Evolutionary conservation across 2,888 invertebrate species (phyloP).

Genomic region (Drosophila kokeensis): DNA sequence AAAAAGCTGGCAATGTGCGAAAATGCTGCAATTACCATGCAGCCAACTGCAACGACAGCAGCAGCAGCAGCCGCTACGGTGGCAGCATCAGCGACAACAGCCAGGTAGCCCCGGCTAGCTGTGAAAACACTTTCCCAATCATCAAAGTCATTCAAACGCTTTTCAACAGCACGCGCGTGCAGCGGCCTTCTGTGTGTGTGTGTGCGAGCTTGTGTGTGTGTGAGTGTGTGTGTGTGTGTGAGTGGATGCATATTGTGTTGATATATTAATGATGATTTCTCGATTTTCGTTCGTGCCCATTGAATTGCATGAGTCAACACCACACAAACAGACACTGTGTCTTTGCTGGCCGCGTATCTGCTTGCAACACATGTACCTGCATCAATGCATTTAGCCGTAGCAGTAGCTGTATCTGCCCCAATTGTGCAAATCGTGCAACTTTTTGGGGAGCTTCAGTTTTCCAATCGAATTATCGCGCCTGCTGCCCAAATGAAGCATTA

Average conservation of each 20-base stretch:
- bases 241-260: conserved; percentile 70
- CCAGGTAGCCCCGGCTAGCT: conserved; percentile 43
- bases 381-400: conserved; percentile 26
- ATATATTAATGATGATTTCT: conserved; percentile 80
- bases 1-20: conserved; percentile 70
- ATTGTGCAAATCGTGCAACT: no score
- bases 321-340: conserved; percentile 27
- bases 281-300: conserved; percentile 76
- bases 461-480: conserved; percentile 78
- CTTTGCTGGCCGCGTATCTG: conserved; percentile 53
- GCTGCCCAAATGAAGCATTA: conserved; percentile 66
- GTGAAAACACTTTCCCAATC: conserved; percentile 80
- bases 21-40: conserved; percentile 75
- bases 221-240: conserved; percentile 2
- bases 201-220: not conserved
- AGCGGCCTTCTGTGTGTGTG: conserved; percentile 25
- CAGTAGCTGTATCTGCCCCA: conserved; percentile 41
- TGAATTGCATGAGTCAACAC: conserved; percentile 77
- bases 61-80: conserved; percentile 8
- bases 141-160: conserved; percentile 77
- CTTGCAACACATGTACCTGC: conserved; percentile 43
- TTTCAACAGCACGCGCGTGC: conserved; percentile 72
- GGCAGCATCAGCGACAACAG: conserved; percentile 13
- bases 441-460: conserved; percentile 63
- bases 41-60: conserved; percentile 21